phyloP scores from a whole-genome alignment of 1,140 invertebrate species.

The Drosophila sp. region DNA sequence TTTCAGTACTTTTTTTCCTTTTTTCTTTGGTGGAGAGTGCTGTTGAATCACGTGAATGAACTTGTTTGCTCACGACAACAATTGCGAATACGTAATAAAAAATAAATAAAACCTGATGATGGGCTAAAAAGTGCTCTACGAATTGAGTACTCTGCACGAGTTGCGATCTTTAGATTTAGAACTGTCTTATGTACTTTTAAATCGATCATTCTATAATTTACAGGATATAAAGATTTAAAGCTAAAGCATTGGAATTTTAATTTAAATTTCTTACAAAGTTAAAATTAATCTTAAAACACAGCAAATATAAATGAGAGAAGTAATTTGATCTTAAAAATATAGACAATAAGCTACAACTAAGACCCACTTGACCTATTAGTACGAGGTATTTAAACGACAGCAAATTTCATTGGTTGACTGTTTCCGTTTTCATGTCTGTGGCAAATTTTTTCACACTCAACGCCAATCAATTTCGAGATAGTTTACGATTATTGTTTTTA shows the following conservation, averaged over 20 bases:
- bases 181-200: not conserved
- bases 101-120: constrained; percentile 5
- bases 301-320: no score
- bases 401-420: constrained; percentile 39
- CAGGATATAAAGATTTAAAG: no score
- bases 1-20: not conserved
- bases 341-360: not conserved
- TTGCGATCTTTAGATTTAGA: not conserved
- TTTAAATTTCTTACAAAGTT: no score
- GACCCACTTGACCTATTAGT: not conserved
- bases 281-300: no score
- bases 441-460: constrained; percentile 71
- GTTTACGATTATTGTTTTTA: constrained; percentile 77
- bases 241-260: no score
- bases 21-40: not conserved
- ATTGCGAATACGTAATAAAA: constrained; percentile 21
- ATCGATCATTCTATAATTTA: no score
- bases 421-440: constrained; percentile 63
- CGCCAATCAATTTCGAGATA: constrained; percentile 74
- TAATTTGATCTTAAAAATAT: no score
- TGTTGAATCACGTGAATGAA: constrained; percentile 67
- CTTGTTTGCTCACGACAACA: constrained; percentile 55
- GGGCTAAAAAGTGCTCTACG: not conserved
- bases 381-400: constrained; percentile 23
- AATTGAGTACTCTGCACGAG: not conserved